Conservation (phyloP, 1,140 invertebrate genomes). For the Venustaconcha ellipsiformis region DNA sequence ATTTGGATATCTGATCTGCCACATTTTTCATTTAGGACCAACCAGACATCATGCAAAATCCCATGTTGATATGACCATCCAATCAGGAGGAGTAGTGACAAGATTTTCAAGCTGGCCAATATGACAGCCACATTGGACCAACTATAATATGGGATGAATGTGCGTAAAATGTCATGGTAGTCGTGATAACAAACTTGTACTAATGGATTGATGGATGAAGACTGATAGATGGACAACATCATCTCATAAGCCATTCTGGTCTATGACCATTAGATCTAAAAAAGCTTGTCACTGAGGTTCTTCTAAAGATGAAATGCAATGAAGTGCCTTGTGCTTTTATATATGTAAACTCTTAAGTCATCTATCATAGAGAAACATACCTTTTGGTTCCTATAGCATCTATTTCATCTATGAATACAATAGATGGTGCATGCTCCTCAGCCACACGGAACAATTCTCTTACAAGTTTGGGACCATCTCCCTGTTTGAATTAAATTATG, state of each 20-base stretch:
- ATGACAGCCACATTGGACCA: too few species aligned
- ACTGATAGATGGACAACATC: too few species aligned
- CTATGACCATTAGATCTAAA: neutral
- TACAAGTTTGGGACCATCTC: constrained; percentile 99
- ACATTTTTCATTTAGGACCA: too few species aligned
- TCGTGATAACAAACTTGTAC: too few species aligned
- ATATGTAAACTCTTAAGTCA: neutral
- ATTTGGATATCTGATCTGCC: too few species aligned
- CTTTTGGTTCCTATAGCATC: constrained; percentile 99
- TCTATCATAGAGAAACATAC: constrained; percentile 35
- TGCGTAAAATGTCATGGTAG: too few species aligned
- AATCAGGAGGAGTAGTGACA: too few species aligned
- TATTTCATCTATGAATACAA: constrained; percentile 99
- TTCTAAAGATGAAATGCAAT: neutral
- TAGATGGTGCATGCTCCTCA: constrained; percentile 99
- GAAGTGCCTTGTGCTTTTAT: neutral
- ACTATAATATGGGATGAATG: too few species aligned
- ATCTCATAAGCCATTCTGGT: neutral
- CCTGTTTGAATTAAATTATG: constrained; percentile 71
- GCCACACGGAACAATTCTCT: constrained; percentile 98
- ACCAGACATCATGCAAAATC: too few species aligned
- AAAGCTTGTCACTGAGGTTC: neutral
- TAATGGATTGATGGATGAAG: too few species aligned
- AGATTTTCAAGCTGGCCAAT: too few species aligned
- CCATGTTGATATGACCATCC: too few species aligned